A percentile compares a stretch with the other conserved stretches of the same genome.
Conservation (phyloP, 2,888 invertebrate genomes). For the Fragum whitleyi region DNA sequence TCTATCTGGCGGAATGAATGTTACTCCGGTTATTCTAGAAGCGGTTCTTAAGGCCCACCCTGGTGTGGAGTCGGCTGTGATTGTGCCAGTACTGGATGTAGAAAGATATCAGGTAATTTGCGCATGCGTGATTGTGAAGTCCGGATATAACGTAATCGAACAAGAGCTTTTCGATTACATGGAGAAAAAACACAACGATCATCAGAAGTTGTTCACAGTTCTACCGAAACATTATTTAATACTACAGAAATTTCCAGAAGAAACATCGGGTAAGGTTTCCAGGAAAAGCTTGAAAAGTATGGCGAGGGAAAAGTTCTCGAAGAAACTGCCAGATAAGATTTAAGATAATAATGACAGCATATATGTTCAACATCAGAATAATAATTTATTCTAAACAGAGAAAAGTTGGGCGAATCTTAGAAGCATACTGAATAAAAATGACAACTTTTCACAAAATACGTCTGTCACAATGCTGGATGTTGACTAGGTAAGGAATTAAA, state of each 20-base stretch:
- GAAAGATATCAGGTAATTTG: constrained; percentile 4
- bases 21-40: constrained; percentile 5
- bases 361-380: too few relatives aligned
- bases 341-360: too few relatives aligned
- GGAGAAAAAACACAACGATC: constrained; percentile 6
- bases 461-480: too few relatives aligned
- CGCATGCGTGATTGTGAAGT: constrained; percentile 11
- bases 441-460: too few relatives aligned
- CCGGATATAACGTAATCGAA: constrained; percentile 17
- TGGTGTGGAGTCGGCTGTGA: not conserved
- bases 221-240: constrained; percentile 21
- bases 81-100: constrained; percentile 6
- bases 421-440: too few relatives aligned
- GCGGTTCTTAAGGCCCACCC: not conserved
- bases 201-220: not conserved
- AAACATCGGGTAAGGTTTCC: constrained; percentile 10
- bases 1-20: constrained; percentile 5
- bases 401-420: too few relatives aligned
- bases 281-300: not conserved
- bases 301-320: not conserved
- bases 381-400: too few relatives aligned
- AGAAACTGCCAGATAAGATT: too few relatives aligned
- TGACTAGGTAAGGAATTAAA: too few relatives aligned
- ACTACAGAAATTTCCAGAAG: constrained; percentile 7
- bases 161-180: not conserved